phyloP scores from a whole-genome alignment of 2,113 vertebrate species.

The Cynoglossus semilaevis region DNA sequence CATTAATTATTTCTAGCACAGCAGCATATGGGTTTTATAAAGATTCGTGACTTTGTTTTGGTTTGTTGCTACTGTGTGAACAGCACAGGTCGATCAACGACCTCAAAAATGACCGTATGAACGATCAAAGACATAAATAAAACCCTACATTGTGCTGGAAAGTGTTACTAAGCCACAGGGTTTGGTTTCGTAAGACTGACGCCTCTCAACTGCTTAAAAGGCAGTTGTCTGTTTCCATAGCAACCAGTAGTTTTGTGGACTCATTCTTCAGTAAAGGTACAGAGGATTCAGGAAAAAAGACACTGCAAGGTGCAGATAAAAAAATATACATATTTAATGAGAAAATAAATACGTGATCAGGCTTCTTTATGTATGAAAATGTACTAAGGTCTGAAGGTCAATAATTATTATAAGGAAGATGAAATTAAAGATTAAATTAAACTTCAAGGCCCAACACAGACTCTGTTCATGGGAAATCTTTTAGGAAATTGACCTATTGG shows the following conservation, averaged over 20 bases:
- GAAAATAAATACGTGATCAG: too few species aligned
- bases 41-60: too few species aligned
- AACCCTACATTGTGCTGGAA: conserved; percentile 33
- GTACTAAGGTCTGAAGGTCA: background rate
- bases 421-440: background rate
- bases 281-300: conserved; percentile 35
- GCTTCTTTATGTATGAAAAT: background rate
- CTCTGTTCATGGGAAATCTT: too few species aligned
- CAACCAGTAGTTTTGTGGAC: conserved; percentile 63
- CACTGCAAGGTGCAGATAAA: conserved; percentile 8
- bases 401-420: background rate
- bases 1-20: too few species aligned
- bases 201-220: conserved; percentile 54
- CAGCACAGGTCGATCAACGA: too few species aligned
- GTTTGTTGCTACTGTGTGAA: too few species aligned
- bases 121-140: conserved; percentile 1
- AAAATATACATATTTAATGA: conserved; percentile 3
- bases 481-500: too few species aligned
- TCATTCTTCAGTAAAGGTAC: conserved; percentile 32
- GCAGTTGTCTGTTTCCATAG: conserved; percentile 74
- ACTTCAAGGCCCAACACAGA: too few species aligned
- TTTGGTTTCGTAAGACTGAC: conserved; percentile 33
- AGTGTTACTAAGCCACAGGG: conserved; percentile 53
- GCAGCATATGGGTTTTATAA: too few species aligned
- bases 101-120: too few species aligned